phyloP scores from a whole-genome alignment of 2,888 invertebrate genomes.

The Polydrusus tereticollis region DNA sequence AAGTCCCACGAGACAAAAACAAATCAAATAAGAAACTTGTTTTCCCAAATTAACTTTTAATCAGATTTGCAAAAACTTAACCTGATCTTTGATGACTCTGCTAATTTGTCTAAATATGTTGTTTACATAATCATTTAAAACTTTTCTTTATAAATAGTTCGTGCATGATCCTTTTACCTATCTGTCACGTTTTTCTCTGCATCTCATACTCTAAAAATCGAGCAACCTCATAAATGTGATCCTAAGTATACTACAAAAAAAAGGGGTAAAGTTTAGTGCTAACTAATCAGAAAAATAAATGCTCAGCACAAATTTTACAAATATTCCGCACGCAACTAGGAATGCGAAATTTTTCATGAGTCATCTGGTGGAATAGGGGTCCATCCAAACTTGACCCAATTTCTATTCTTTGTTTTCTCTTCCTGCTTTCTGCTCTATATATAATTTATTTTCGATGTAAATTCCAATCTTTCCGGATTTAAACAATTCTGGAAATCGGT shows the following conservation, averaged over 20 bases:
- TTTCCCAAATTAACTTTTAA: neutral
- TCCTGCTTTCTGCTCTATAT: neutral
- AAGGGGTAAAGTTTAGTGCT: neutral
- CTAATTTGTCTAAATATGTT: neutral
- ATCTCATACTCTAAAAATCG: neutral
- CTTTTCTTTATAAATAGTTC: neutral
- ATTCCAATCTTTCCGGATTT: neutral
- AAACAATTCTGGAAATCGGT: neutral
- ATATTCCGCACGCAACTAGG: neutral
- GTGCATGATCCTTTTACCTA: neutral
- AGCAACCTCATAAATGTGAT: neutral
- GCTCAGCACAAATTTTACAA: neutral
- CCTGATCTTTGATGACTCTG: neutral
- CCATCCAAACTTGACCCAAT: constrained; percentile 7
- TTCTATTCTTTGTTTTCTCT: neutral
- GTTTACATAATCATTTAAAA: too few relatives aligned
- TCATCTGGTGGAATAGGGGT: neutral
- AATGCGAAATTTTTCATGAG: constrained; percentile 5
- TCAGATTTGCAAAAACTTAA: neutral
- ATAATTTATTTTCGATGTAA: neutral
- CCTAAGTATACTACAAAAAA: neutral
- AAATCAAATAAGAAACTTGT: neutral
- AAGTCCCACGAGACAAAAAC: neutral
- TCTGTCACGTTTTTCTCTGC: neutral
- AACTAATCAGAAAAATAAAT: neutral